phyloP scores from a whole-genome alignment of 2,113 vertebrate species.

The Paraplagusia blochii region DNA sequence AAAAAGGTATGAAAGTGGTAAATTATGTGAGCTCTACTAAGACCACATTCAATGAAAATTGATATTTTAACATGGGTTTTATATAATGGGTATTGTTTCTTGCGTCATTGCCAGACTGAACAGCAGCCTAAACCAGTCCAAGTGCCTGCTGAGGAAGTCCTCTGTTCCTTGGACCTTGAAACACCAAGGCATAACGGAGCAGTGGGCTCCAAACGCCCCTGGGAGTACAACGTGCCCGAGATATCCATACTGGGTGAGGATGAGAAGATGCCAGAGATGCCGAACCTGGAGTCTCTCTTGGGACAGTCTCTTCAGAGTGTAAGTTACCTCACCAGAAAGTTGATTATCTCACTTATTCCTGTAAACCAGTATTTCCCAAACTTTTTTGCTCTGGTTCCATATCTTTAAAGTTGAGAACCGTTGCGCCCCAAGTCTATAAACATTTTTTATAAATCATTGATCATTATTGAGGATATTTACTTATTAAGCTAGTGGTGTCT shows the following conservation, averaged over 20 bases:
- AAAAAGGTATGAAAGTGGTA: slow-evolving; percentile 54
- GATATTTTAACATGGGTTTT: background rate
- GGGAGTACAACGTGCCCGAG: slow-evolving; percentile 41
- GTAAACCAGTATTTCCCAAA: too few relatives aligned
- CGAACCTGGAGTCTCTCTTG: slow-evolving; percentile 62
- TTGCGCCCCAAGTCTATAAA: too few relatives aligned
- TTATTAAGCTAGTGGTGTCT: too few relatives aligned
- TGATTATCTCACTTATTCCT: too few relatives aligned
- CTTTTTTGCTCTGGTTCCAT: too few relatives aligned
- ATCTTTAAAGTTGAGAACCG: too few relatives aligned
- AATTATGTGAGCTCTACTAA: background rate
- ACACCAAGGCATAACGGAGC: slow-evolving; percentile 1
- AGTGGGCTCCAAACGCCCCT: slow-evolving; percentile 4
- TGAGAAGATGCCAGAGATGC: slow-evolving; percentile 62
- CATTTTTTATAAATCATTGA: too few relatives aligned
- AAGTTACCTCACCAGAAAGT: slow-evolving; percentile 23
- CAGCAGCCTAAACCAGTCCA: slow-evolving; percentile 3
- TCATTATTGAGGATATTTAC: too few relatives aligned
- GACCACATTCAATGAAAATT: background rate
- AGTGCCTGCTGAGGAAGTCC: slow-evolving; percentile 7
- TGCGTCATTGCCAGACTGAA: slow-evolving; percentile 8
- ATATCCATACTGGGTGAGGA: slow-evolving; percentile 18
- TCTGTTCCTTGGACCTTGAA: background rate
- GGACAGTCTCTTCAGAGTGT: slow-evolving; percentile 59
- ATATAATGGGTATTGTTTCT: background rate